Evolutionary conservation across 2,888 invertebrate species (phyloP).

Genomic region (Colletes collaris): DNA sequence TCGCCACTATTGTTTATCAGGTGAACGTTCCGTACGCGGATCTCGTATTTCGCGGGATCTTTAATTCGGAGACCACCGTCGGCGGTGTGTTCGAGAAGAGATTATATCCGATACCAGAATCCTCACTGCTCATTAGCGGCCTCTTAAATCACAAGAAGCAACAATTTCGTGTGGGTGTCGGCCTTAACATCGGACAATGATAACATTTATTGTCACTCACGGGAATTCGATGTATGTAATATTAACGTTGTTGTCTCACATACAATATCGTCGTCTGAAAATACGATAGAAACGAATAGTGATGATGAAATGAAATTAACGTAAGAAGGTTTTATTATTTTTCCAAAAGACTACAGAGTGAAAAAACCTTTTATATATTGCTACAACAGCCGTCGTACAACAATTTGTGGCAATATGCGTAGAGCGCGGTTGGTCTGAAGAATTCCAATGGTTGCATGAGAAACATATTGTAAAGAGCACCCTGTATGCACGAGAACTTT

Average conservation of each 20-base stretch:
- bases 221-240: neutral
- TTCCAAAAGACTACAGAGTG: conserved; percentile 35
- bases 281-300: neutral
- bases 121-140: conserved; percentile 87
- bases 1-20: conserved; percentile 87
- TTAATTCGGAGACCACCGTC: conserved; percentile 85
- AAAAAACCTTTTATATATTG: conserved; percentile 18
- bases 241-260: neutral
- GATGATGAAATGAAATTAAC: conserved; percentile 20
- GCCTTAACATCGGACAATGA: conserved; percentile 83
- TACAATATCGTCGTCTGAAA: neutral
- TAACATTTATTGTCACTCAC: neutral
- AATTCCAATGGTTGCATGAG: conserved; percentile 10
- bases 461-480: neutral
- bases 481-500: conserved; percentile 17
- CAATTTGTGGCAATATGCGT: neutral
- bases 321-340: conserved; percentile 37
- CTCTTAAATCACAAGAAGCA: conserved; percentile 86
- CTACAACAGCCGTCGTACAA: conserved; percentile 12
- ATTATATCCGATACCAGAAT: conserved; percentile 86
- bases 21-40: conserved; percentile 86
- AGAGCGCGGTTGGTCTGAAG: neutral
- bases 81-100: conserved; percentile 87
- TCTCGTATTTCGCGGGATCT: conserved; percentile 86
- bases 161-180: conserved; percentile 86